Base-by-base conservation (phyloP, 1,140 invertebrate genomes). In the Dendroctonus ponderosae region DNA sequence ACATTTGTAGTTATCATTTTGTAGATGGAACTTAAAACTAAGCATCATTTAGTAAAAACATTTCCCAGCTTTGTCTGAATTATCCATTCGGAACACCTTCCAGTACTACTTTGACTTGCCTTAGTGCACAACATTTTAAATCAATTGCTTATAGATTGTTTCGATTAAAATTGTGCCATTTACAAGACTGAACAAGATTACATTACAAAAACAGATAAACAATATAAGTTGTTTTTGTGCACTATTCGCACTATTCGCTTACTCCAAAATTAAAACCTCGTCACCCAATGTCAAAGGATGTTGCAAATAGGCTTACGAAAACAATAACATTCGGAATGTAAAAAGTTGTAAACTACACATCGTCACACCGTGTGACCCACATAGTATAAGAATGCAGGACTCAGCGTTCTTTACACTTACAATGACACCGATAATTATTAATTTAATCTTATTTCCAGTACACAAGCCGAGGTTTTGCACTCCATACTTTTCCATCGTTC, bases 291-390 rank as follows among this genome's bases (percentile, higher is more conserved):
- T 67, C 65, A 60, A 53, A 67, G 65, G 65, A 67, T 67, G 57
- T 67, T 67, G 65, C 65, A 61, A 67, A 67, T 67, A 46, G 37
- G 41, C 65, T 67, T 60, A 67, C 58, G 65, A 67, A 67, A 67
- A 67, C 65, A 67, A 67, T 67, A 61, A 59, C 56, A 59, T 44
- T 59, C 43, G 42, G 43, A 46, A 59, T 59, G 56, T 59, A 59
- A 59, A 59, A 59, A 59, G 56, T 59, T 44, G 56, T 59, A 59
- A 59, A 59, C 56, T 59, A 59, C 42, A 59, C 56, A 59, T 43
- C 56, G 56, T 59, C 56, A 43, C 56, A 59, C 56, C 42, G 42
- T 59, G 12, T 59, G 56, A 59, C 56, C 56, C 56, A 59, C 56
- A 59, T 59, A 59, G n/a, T 15, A 46, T 59, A 59, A 59, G 56